phyloP scores from a whole-genome alignment of 2,888 invertebrate species.

The Salpingus planirostris region DNA sequence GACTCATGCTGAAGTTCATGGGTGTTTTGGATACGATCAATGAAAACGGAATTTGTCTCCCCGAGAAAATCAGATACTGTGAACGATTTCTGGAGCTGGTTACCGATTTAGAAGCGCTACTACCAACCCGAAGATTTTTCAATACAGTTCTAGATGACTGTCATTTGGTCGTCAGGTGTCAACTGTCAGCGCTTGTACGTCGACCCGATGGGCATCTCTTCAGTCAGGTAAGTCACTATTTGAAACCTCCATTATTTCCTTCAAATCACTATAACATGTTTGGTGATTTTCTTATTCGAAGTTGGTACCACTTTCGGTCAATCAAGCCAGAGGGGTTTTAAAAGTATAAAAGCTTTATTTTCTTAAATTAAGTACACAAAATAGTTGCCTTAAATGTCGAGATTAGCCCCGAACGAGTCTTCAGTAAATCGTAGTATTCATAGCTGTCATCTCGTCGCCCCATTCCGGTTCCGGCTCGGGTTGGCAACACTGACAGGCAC shows the following conservation, averaged over 20 bases:
- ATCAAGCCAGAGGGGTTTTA: no score
- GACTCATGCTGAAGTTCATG: slow-evolving; percentile 83
- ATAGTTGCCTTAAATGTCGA: no score
- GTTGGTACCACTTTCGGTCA: no score
- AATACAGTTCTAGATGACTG: slow-evolving; percentile 93
- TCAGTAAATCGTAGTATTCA: slow-evolving; percentile 57
- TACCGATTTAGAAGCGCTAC: slow-evolving; percentile 89
- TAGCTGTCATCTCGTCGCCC: slow-evolving; percentile 85
- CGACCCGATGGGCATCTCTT: slow-evolving; percentile 84
- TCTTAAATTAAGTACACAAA: no score
- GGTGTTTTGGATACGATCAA: slow-evolving; percentile 67
- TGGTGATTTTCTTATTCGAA: no score
- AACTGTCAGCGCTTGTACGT: slow-evolving; percentile 64
- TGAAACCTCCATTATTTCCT: no score
- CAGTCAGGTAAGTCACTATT: slow-evolving; percentile 62
- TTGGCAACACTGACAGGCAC: slow-evolving; percentile 45
- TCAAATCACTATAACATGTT: no score
- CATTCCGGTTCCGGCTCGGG: slow-evolving; percentile 67
- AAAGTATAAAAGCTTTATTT: no score
- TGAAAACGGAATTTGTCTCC: slow-evolving; percentile 49
- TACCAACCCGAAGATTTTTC: slow-evolving; percentile 94
- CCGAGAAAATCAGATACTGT: slow-evolving; percentile 60
- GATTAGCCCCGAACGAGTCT: no score
- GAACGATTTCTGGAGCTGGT: slow-evolving; percentile 93
- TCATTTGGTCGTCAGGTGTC: slow-evolving; percentile 85